phyloP scores from a whole-genome alignment of 2,797 vertebrate species.

The Heterohyrax brucei region DNA sequence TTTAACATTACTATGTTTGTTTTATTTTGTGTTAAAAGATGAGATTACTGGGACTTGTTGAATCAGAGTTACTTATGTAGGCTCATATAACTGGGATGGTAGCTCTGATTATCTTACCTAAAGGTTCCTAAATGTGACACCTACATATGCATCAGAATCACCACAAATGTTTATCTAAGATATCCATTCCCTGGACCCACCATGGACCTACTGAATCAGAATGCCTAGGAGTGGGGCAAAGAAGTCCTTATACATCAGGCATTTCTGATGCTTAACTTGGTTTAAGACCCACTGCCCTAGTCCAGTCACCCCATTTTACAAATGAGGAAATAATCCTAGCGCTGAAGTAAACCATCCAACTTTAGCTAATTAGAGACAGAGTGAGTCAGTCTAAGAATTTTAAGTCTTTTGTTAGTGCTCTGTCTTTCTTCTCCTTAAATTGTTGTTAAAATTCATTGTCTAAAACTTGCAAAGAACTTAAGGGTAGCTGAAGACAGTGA shows the following conservation, averaged over 20 bases:
- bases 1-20: slow-evolving; percentile 38
- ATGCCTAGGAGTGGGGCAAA: background rate
- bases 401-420: background rate
- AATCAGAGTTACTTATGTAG: slow-evolving; percentile 1
- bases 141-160: background rate
- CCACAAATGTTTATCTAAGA: background rate
- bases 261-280: slow-evolving; percentile 14
- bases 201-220: background rate
- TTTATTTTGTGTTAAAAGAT: slow-evolving; percentile 65
- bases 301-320: slow-evolving; percentile 15
- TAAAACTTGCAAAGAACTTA: background rate
- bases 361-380: slow-evolving; percentile 43
- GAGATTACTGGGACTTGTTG: background rate
- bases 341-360: background rate
- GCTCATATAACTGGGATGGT: background rate
- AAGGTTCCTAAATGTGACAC: slow-evolving; percentile 33
- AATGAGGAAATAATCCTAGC: background rate
- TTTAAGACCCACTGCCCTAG: background rate
- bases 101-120: slow-evolving; percentile 15
- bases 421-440: slow-evolving; percentile 6
- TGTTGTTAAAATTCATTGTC: slow-evolving; percentile 10
- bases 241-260: background rate
- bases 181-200: background rate
- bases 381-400: background rate
- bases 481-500: slow-evolving; percentile 30